Evolutionary conservation across 2,113 vertebrate genomes (phyloP), one percentile per base, ranked within the genome.

Genomic region (Syngnathoides biaculeatus): DNA sequence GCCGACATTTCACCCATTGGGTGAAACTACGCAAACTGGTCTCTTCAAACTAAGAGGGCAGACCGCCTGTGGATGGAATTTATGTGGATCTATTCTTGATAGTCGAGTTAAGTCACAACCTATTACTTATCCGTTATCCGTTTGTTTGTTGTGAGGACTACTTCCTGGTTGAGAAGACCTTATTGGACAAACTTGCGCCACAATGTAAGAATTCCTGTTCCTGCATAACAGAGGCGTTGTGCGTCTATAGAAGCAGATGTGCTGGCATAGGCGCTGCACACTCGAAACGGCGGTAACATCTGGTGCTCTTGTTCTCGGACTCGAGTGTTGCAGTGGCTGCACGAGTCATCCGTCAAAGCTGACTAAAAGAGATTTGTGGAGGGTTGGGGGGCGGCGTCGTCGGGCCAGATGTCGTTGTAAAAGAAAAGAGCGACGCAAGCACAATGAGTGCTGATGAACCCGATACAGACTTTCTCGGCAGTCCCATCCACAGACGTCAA

Each of bases 261-360:
- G 55, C 26, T 30, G 55, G 55, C 55, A 56, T 56, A 27, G 55
- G 55, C 55, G 26, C 26, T 57, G 55, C 27, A 35, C 55, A 30
- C 55, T 57, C 55, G 26, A 57, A 26, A 57, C 55, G 26, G 55
- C 24, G 55, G 13, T 30, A 57, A 57, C 55, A 57, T 57, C 55
- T 57, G 55, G 55, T 8, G 26, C 26, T 57, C 55, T 57, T 57
- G 55, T 57, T 30, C 55, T 57, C 26, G 26, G 13, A 57, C 55
- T 57, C 26, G 15, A 57, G 55, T 57, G 83, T 72, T 82, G 85
- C 87, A 80, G 77, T 2, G 65, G 59, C 78, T 81, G 83, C 83
- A 86, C 63, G 45, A 85, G 78, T 67, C 81, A 88, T 89, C 85
- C 76, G 86, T 89, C 89, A 89, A 81, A 82, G 76, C 78, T 71